phyloP scores from a whole-genome alignment of 1,140 invertebrate species.

The Neoseiulus cucumeris region DNA sequence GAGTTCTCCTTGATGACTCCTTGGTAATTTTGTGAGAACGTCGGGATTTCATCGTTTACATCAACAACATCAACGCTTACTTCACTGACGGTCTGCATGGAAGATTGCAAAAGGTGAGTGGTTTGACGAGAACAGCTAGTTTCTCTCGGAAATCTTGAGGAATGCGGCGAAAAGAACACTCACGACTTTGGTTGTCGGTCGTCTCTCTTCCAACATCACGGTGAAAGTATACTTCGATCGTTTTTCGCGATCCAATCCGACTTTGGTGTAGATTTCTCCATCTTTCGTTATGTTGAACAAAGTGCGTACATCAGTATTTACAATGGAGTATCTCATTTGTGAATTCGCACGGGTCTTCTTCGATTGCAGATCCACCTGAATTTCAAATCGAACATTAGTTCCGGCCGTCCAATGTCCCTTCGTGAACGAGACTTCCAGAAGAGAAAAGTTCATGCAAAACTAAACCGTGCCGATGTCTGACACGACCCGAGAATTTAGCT shows the following conservation, averaged over 20 bases:
- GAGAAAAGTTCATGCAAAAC: too few species aligned
- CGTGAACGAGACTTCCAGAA: too few species aligned
- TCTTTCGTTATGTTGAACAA: slow-evolving; percentile 31
- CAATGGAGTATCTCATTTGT: slow-evolving; percentile 21
- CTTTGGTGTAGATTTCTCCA: slow-evolving; percentile 52
- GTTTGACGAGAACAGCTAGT: background rate
- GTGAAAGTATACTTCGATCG: slow-evolving; percentile 50
- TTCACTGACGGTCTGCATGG: slow-evolving; percentile 22
- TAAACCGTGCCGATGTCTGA: too few species aligned
- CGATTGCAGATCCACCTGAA: slow-evolving; percentile 20
- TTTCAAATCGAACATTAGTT: too few species aligned
- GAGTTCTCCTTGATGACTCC: slow-evolving; percentile 59
- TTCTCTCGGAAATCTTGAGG: too few species aligned
- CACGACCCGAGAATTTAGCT: too few species aligned
- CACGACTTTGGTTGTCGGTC: slow-evolving; percentile 22
- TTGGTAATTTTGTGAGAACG: slow-evolving; percentile 52
- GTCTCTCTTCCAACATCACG: slow-evolving; percentile 35
- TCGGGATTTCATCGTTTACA: slow-evolving; percentile 72
- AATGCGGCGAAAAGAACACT: background rate
- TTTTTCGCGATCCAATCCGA: slow-evolving; percentile 51
- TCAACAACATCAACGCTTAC: slow-evolving; percentile 56
- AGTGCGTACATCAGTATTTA: slow-evolving; percentile 21
- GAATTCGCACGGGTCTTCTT: slow-evolving; percentile 33
- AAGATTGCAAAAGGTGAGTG: background rate
- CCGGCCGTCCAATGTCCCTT: too few species aligned